Evolutionary conservation across 2,113 vertebrate species (phyloP).

Genomic region (Macaca nemestrina): DNA sequence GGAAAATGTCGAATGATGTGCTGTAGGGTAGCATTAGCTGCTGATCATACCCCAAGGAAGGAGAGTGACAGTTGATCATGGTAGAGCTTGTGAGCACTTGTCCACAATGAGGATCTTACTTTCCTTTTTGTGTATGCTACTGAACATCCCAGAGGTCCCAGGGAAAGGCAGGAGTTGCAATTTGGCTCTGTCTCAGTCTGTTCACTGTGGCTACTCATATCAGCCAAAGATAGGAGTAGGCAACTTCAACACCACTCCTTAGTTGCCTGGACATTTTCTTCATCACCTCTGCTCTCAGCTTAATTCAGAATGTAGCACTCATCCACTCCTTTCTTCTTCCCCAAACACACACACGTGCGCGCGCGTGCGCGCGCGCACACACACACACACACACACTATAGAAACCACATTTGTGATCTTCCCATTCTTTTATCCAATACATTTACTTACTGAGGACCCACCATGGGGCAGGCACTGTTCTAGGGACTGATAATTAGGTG

Average conservation of each 20-base stretch:
- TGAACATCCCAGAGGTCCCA: not conserved
- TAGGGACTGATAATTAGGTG: not conserved
- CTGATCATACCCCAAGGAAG: conserved; percentile 43
- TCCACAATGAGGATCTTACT: conserved; percentile 33
- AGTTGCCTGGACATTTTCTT: not conserved
- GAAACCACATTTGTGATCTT: not conserved
- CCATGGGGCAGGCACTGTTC: not conserved
- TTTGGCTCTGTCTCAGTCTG: not conserved
- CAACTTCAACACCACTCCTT: not conserved
- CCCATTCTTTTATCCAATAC: not conserved
- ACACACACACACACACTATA: not conserved
- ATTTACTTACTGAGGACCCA: not conserved
- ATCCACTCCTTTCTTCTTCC: not conserved
- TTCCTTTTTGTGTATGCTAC: not conserved
- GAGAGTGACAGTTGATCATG: not conserved
- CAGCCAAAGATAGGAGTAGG: not conserved
- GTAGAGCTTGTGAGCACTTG: conserved; percentile 36
- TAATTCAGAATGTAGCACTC: not conserved
- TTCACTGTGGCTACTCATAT: not conserved
- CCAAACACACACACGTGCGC: not conserved
- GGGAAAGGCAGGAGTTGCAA: not conserved
- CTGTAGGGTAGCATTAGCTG: not conserved
- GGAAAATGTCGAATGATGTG: not conserved
- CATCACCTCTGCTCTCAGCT: not conserved
- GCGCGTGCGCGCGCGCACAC: accelerated